Evolutionary conservation across 1,140 invertebrate genomes (phyloP).

Genomic region (Ceratina calcarata): DNA sequence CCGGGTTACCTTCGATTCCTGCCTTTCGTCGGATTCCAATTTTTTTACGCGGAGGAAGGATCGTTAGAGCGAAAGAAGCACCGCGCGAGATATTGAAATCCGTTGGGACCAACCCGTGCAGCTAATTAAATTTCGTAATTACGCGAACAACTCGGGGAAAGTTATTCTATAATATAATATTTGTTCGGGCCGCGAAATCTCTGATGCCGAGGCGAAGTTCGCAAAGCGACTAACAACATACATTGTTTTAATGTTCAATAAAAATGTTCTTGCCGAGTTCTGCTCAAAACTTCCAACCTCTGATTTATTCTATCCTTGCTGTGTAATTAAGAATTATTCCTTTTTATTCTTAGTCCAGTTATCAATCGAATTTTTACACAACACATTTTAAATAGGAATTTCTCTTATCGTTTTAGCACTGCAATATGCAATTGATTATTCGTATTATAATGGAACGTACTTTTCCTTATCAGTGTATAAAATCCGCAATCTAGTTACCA

Average conservation of each 20-base stretch:
- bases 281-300: not conserved
- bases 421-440: too few species aligned
- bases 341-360: too few species aligned
- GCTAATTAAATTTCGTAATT: conserved; percentile 49
- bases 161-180: conserved; percentile 34
- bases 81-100: conserved; percentile 41
- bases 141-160: conserved; percentile 18
- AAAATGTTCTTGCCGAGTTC: not conserved
- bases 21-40: conserved; percentile 24
- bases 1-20: conserved; percentile 27
- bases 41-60: conserved; percentile 8
- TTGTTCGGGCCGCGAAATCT: not conserved
- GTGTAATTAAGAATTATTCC: too few species aligned
- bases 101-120: conserved; percentile 49
- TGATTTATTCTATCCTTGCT: not conserved
- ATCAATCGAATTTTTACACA: not conserved
- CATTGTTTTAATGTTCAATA: conserved; percentile 24
- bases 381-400: too few species aligned
- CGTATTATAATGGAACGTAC: too few species aligned
- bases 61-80: not conserved
- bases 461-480: too few species aligned
- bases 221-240: not conserved
- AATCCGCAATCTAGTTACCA: not conserved
- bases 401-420: too few species aligned
- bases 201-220: conserved; percentile 9